These are phyloP conservation scores for Ylistrum balloti DNA, from an alignment of 1,140 invertebrate species.

Conservation along the genomic window DNA sequence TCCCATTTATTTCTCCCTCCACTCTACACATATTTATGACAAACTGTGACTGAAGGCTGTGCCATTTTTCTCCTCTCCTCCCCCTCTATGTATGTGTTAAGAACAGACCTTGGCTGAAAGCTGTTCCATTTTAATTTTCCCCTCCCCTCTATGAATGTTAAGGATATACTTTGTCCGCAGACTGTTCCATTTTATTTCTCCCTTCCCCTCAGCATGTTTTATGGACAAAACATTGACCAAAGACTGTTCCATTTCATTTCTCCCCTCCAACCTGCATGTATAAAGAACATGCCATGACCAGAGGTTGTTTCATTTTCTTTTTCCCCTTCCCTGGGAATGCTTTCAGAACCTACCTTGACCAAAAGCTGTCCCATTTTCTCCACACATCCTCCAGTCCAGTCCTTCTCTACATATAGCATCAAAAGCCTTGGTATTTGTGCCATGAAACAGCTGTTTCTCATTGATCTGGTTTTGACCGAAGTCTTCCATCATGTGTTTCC, in stretches of 20 bases:
- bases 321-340: neutral
- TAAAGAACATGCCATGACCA: slow-evolving; percentile 48
- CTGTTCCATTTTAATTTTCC: neutral
- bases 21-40: too few relatives aligned
- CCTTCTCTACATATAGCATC: slow-evolving; percentile 75
- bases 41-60: neutral
- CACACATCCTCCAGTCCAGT: slow-evolving; percentile 79
- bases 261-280: too few relatives aligned
- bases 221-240: neutral
- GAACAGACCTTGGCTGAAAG: neutral
- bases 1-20: too few relatives aligned
- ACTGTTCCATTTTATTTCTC: too few relatives aligned
- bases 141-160: neutral
- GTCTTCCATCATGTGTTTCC: slow-evolving; percentile 73
- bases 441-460: slow-evolving; percentile 77
- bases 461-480: slow-evolving; percentile 66
- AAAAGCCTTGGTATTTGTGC: slow-evolving; percentile 69
- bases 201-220: too few relatives aligned
- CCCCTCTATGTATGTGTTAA: too few relatives aligned
- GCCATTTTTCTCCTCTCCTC: neutral
- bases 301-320: neutral
- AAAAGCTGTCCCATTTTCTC: slow-evolving; percentile 77
- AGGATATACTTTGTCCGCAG: too few relatives aligned
- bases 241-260: neutral
- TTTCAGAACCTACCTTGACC: slow-evolving; percentile 74